Evolutionary conservation across 2,888 invertebrate genomes (phyloP).

Genomic region (Anthrax anthrax): DNA sequence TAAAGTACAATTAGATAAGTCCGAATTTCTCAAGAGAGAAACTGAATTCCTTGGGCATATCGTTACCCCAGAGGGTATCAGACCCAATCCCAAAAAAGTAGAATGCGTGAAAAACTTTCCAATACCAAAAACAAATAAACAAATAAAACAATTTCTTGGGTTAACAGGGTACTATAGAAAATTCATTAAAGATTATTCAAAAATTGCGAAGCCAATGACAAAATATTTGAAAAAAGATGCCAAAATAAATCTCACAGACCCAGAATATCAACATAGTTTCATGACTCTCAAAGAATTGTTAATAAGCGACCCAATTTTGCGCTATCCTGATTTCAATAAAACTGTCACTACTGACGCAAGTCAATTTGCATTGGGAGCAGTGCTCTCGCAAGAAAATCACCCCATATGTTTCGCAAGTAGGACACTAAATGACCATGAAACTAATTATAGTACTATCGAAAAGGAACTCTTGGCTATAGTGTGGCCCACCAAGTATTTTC

Average conservation of each 20-base stretch:
- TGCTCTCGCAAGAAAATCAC: constrained; percentile 9
- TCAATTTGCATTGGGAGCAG: constrained; percentile 11
- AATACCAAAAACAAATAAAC: constrained; percentile 13
- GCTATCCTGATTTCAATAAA: constrained; percentile 21
- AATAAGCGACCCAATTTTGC: too few species aligned
- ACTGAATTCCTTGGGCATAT: too few species aligned
- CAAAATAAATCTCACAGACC: background rate
- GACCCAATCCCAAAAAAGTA: constrained; percentile 18
- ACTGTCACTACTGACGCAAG: constrained; percentile 11
- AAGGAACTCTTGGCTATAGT: constrained; percentile 22
- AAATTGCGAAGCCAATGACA: background rate
- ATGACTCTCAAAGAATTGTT: constrained; percentile 3
- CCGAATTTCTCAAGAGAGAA: too few species aligned
- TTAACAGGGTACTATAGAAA: constrained; percentile 13
- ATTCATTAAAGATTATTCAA: constrained; percentile 8
- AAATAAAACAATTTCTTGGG: constrained; percentile 16
- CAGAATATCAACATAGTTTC: background rate
- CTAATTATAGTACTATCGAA: constrained; percentile 16
- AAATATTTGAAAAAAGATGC: background rate
- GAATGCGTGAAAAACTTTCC: constrained; percentile 14
- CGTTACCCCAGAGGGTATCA: constrained; percentile 17
- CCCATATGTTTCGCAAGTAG: constrained; percentile 11
- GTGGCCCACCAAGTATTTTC: constrained; percentile 21
- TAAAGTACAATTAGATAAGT: too few species aligned
- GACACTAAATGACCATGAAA: constrained; percentile 11